Evolutionary conservation across 1,140 invertebrate genomes (phyloP).

Genomic region (Listronotus oregonensis): DNA sequence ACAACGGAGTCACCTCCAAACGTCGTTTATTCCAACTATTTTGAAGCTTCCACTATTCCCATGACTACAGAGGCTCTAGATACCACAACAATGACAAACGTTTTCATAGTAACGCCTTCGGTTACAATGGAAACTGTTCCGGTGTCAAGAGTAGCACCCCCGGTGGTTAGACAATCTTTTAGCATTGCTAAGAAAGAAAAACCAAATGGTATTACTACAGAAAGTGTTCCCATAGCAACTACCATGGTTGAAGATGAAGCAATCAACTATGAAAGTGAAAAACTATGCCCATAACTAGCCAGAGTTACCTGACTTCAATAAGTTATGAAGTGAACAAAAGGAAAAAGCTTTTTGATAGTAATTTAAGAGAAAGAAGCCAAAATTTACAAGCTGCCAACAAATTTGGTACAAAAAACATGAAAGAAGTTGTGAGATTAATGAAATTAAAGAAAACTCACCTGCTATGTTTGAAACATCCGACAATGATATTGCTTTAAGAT

Average conservation of each 20-base stretch:
- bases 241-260: constrained; percentile 11
- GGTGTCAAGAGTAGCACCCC: not conserved
- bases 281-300: constrained; percentile 47
- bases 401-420: too few species aligned
- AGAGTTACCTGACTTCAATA: constrained; percentile 55
- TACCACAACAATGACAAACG: not conserved
- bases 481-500: constrained; percentile 41
- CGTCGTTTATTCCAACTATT: constrained; percentile 49
- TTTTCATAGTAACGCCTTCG: not conserved
- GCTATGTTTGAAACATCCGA: not conserved
- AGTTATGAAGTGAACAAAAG: constrained; percentile 53
- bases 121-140: not conserved
- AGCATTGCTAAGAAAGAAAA: constrained; percentile 7
- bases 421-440: too few species aligned
- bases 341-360: constrained; percentile 43
- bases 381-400: too few species aligned
- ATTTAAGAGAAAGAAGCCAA: not conserved
- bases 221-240: constrained; percentile 4
- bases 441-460: too few species aligned
- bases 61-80: constrained; percentile 11
- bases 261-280: constrained; percentile 9
- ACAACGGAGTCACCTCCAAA: constrained; percentile 33
- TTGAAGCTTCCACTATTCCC: constrained; percentile 42
- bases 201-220: constrained; percentile 1
- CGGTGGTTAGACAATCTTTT: not conserved